Evolutionary conservation across 1,140 invertebrate genomes (phyloP).

Genomic region (Trissolcus basalis): DNA sequence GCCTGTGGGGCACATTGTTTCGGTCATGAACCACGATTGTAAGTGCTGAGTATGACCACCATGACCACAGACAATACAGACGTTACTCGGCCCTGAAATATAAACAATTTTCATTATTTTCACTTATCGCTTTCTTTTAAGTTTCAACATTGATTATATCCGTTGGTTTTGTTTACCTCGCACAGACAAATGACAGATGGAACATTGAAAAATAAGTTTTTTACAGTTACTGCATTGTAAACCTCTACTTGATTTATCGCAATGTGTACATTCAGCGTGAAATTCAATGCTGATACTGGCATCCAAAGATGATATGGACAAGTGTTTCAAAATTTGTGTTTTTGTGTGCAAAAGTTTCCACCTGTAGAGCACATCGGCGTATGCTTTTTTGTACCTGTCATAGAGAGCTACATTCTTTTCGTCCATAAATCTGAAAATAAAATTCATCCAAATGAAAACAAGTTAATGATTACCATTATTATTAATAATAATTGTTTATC

Average conservation of each 20-base stretch:
- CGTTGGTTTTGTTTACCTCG: slow-evolving; percentile 77
- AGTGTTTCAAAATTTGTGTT: slow-evolving; percentile 89
- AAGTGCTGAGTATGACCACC: slow-evolving; percentile 92
- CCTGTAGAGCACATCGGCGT: slow-evolving; percentile 91
- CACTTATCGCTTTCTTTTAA: too few relatives aligned
- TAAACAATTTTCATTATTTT: too few relatives aligned
- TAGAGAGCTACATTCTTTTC: slow-evolving; percentile 80
- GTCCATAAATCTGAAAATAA: slow-evolving; percentile 72
- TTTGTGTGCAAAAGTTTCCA: slow-evolving; percentile 89
- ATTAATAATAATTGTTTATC: too few relatives aligned
- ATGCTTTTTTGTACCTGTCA: slow-evolving; percentile 90
- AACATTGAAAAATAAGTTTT: slow-evolving; percentile 84
- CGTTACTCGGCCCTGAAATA: slow-evolving; percentile 81
- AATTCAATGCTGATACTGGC: slow-evolving; percentile 85
- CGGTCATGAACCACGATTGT: slow-evolving; percentile 84
- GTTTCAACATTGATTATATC: not conserved
- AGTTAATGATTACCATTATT: too few relatives aligned
- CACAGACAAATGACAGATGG: slow-evolving; percentile 90
- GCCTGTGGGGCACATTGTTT: slow-evolving; percentile 84
- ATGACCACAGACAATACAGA: slow-evolving; percentile 91
- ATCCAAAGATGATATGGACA: slow-evolving; percentile 75
- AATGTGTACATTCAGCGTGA: slow-evolving; percentile 84
- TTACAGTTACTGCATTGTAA: slow-evolving; percentile 83
- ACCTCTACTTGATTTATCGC: slow-evolving; percentile 78
- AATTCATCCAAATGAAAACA: too few relatives aligned